A percentile compares a stretch with the other conserved stretches of the same genome.
phyloP scores from a whole-genome alignment of 2,797 vertebrate species.

The Botia kubotai region DNA sequence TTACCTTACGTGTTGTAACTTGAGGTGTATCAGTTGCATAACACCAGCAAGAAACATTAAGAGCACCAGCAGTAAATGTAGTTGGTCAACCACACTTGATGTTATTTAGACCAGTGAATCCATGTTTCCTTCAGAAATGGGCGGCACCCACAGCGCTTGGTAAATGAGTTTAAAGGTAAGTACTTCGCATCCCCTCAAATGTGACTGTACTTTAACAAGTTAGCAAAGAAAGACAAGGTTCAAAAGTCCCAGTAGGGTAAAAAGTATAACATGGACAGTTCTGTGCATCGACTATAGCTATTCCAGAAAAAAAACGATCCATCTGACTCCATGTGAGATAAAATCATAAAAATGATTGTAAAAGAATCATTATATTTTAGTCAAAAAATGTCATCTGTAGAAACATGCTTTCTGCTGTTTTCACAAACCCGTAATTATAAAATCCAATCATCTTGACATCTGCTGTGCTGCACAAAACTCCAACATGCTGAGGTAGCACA shows the following conservation, averaged over 20 bases:
- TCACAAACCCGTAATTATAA: slow-evolving; percentile 11
- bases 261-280: slow-evolving; percentile 6
- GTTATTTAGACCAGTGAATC: neutral
- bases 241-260: neutral
- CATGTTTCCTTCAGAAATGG: slow-evolving; percentile 17
- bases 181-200: slow-evolving; percentile 13
- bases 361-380: slow-evolving; percentile 9
- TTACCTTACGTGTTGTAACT: slow-evolving; percentile 8
- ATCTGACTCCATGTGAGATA: slow-evolving; percentile 29
- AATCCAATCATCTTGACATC: slow-evolving; percentile 51
- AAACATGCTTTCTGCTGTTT: slow-evolving; percentile 15
- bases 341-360: neutral
- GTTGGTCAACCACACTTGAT: neutral
- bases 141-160: neutral
- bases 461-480: slow-evolving; percentile 45
- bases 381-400: slow-evolving; percentile 1
- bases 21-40: slow-evolving; percentile 1
- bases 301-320: slow-evolving; percentile 12
- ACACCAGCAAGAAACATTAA: slow-evolving; percentile 11
- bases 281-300: neutral
- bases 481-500: slow-evolving; percentile 36
- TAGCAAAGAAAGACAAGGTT: neutral
- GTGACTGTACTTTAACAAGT: slow-evolving; percentile 13
- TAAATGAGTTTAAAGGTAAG: slow-evolving; percentile 2
- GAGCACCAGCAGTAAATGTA: slow-evolving; percentile 1